Evolutionary conservation across 1,140 invertebrate species (phyloP).

Genomic region (Eufriesea mexicana): DNA sequence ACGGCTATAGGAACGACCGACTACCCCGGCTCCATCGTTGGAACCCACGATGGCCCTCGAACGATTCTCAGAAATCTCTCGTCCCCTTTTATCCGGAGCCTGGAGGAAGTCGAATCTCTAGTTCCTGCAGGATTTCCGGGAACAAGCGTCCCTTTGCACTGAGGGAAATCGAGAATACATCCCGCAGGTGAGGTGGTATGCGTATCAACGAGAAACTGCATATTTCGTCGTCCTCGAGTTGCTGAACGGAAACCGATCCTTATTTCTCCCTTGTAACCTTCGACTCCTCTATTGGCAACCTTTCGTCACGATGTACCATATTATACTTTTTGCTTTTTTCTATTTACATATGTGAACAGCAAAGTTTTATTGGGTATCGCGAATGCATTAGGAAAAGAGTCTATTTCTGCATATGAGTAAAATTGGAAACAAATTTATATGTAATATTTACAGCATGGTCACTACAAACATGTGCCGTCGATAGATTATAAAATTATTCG

Average conservation of each 20-base stretch:
- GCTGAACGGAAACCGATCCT: background rate
- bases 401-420: no score
- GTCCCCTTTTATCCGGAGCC: conserved; percentile 22
- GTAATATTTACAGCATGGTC: no score
- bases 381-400: no score
- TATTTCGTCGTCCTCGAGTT: conserved; percentile 8
- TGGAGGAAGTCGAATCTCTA: conserved; percentile 25
- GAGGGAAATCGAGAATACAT: conserved; percentile 41
- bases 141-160: conserved; percentile 35
- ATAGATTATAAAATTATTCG: no score
- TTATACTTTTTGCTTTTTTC: no score
- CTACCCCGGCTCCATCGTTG: conserved; percentile 7
- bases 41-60: conserved; percentile 16
- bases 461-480: no score
- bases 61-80: conserved; percentile 42
- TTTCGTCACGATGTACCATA: no score
- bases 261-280: background rate
- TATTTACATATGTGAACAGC: background rate
- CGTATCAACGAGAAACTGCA: conserved; percentile 29
- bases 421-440: no score
- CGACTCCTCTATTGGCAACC: background rate
- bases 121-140: conserved; percentile 43
- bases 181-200: background rate
- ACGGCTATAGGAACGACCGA: background rate
- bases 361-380: no score